phyloP scores from a whole-genome alignment of 2,113 vertebrate genomes.

The Crotalus horridus region DNA sequence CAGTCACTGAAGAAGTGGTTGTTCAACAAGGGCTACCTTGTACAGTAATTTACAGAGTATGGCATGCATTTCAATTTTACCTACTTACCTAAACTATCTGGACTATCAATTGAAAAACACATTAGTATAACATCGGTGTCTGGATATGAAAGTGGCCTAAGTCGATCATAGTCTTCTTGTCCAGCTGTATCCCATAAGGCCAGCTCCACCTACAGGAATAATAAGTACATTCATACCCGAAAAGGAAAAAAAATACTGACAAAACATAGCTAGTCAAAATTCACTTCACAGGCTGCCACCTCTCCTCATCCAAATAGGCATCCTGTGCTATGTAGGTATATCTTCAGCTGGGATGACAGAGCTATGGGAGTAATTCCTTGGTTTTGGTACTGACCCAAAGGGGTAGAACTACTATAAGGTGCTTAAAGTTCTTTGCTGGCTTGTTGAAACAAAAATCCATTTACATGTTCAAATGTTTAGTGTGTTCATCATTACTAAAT shows the following conservation, averaged over 20 bases:
- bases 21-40: background rate
- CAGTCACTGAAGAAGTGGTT: background rate
- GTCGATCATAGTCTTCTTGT: conserved; percentile 96
- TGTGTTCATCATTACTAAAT: background rate
- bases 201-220: conserved; percentile 85
- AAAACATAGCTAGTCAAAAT: background rate
- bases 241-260: background rate
- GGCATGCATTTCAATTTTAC: background rate
- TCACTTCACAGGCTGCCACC: background rate
- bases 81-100: conserved; percentile 95
- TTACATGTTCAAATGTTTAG: background rate
- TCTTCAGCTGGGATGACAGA: background rate
- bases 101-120: conserved; percentile 99
- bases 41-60: background rate
- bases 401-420: background rate
- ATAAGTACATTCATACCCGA: conserved; percentile 20
- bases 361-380: background rate
- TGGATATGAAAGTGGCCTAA: conserved; percentile 96
- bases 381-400: background rate
- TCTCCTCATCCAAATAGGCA: background rate
- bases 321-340: background rate
- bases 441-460: background rate
- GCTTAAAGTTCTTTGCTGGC: background rate
- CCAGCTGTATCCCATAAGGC: conserved; percentile 98
- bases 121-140: conserved; percentile 99